A percentile compares a stretch with the other conserved stretches of the same genome.
Evolutionary conservation across 2,888 invertebrate genomes (phyloP).

Genomic region (Sarcophaga subvicina): DNA sequence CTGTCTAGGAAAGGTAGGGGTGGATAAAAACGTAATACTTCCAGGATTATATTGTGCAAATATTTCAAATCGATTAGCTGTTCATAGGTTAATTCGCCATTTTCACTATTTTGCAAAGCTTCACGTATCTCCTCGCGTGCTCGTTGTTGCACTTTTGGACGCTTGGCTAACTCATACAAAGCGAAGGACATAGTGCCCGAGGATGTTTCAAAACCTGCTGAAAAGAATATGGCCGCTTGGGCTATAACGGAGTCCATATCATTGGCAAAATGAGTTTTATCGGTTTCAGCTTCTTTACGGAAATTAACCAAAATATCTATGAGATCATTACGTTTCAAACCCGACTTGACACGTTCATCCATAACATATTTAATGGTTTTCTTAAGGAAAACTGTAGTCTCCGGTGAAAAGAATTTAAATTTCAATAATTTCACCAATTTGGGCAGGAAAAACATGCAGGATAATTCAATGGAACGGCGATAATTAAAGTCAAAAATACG

Average conservation of each 20-base stretch:
- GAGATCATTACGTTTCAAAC: slow-evolving; percentile 79
- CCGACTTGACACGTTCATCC: slow-evolving; percentile 76
- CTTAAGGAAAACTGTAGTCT: slow-evolving; percentile 75
- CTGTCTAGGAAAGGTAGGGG: slow-evolving; percentile 75
- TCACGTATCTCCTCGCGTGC: slow-evolving; percentile 80
- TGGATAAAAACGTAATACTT: slow-evolving; percentile 75
- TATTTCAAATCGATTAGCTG: slow-evolving; percentile 65
- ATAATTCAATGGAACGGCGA: slow-evolving; percentile 70
- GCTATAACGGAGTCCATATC: slow-evolving; percentile 74
- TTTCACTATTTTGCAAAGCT: slow-evolving; percentile 31
- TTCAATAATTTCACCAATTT: slow-evolving; percentile 65
- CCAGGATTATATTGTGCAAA: slow-evolving; percentile 72
- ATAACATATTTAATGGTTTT: slow-evolving; percentile 79
- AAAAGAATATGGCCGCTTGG: slow-evolving; percentile 78
- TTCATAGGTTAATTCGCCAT: slow-evolving; percentile 70
- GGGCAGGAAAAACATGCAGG: slow-evolving; percentile 72
- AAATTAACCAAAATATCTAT: slow-evolving; percentile 80
- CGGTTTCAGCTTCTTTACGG: slow-evolving; percentile 62
- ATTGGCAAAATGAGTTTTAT: slow-evolving; percentile 57
- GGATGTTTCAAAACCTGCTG: slow-evolving; percentile 79
- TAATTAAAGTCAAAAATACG: slow-evolving; percentile 68
- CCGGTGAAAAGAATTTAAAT: slow-evolving; percentile 71
- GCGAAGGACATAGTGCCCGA: slow-evolving; percentile 80
- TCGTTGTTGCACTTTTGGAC: slow-evolving; percentile 79
- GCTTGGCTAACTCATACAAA: slow-evolving; percentile 79